Evolutionary conservation across 2,888 invertebrate genomes (phyloP).

Genomic region (Andrena minutula): DNA sequence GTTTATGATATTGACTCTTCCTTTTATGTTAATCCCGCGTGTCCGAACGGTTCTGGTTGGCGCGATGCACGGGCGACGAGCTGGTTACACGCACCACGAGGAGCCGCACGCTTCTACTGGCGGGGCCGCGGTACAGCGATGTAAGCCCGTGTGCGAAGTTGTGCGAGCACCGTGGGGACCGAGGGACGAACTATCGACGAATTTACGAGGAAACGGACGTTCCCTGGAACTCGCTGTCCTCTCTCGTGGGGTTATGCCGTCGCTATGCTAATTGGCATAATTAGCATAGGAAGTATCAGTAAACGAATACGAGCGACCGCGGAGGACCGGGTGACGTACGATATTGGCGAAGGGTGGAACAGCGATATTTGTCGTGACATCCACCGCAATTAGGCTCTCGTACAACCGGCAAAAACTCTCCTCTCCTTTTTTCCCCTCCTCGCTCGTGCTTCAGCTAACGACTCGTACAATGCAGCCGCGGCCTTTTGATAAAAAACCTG

Average conservation of each 20-base stretch:
- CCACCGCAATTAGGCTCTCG: constrained; percentile 77
- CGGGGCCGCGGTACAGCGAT: constrained; percentile 27
- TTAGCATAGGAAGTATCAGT: constrained; percentile 83
- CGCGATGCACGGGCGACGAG: constrained; percentile 43
- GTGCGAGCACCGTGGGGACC: constrained; percentile 45
- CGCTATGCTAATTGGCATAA: constrained; percentile 83
- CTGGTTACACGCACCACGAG: constrained; percentile 22
- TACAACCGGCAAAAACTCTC: constrained; percentile 49
- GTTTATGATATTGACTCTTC: constrained; percentile 84
- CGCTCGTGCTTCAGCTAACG: constrained; percentile 48
- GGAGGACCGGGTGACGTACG: constrained; percentile 65
- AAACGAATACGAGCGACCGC: constrained; percentile 64
- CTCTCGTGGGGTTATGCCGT: constrained; percentile 71
- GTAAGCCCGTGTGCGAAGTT: constrained; percentile 67
- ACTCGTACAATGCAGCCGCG: constrained; percentile 20
- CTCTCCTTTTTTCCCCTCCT: constrained; percentile 42
- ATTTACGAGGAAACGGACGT: constrained; percentile 84
- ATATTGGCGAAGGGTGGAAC: constrained; percentile 67
- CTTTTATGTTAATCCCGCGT: constrained; percentile 80
- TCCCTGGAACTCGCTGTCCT: constrained; percentile 60
- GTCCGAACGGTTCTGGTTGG: constrained; percentile 70
- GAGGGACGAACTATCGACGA: constrained; percentile 80
- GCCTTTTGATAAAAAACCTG: neutral
- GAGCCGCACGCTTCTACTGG: constrained; percentile 10
- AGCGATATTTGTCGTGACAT: constrained; percentile 79